Base-by-base conservation (phyloP, 2,797 vertebrate genomes). In the Melanotaenia nigrans region DNA sequence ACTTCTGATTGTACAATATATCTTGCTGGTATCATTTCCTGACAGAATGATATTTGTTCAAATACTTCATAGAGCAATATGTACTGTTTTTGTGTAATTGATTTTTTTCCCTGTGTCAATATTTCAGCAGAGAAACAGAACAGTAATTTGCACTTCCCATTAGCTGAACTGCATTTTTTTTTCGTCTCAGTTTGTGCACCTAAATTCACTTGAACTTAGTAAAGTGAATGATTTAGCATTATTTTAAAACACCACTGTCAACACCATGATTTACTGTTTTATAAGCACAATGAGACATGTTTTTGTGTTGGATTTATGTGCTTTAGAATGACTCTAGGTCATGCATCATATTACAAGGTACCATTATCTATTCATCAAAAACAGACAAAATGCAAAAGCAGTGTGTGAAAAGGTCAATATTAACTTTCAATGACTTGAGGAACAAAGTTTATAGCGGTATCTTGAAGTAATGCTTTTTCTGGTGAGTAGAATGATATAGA, bases 61-160 rank as follows among this genome's bases (percentile, higher is more conserved):
- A 86, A 91, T 83, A 60, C 75, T 83, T 69, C 25, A 36, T 84
- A 78, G 70, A 63, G 75, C 73, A 25, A 75, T 79, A 85, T 77
- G 65, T 73, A 65, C 71, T 85, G 75, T 85, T 90, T 87, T 76
- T 68, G 84, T 87, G 85, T 89, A 83, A 89, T 92, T 82, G 83
- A 87, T 87, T 89, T 86, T 79, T 1, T 49, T 73, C 67, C 35
- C 3, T 35, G 38, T 76, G 83, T 90, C 87, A 83, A 86, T 85
- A 85, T 81, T 72, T 85, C 71, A 65, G 70, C 5, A 10, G 68
- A 77, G 73, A 85, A 83, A 79, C 59, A 81, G 68, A 79, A 82
- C 65, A 81, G 75, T 75, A 78, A 90, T 87, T 86, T 88, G 75
- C 82, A 61, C 47, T 65, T 78, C 61, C 78, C 53, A 77, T 85